phyloP scores from a whole-genome alignment of 2,797 vertebrate genomes.

The Rhinatrema bivittatum region DNA sequence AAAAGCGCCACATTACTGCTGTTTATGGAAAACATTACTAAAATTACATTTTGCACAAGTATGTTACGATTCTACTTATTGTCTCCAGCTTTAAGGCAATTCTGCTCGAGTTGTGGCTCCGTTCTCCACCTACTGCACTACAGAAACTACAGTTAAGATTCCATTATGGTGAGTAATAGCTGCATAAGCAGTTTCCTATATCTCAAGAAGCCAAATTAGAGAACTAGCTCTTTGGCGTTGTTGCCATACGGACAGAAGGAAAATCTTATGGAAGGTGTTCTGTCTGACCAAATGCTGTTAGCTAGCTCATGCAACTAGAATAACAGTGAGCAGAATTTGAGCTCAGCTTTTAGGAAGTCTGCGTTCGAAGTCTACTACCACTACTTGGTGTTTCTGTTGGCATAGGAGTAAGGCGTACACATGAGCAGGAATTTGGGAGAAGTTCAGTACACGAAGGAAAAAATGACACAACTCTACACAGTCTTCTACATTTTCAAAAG shows the following conservation, averaged over 20 bases:
- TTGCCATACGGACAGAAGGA: constrained; percentile 1
- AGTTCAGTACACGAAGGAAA: no score
- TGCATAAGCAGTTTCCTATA: constrained; percentile 8
- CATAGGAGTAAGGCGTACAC: no score
- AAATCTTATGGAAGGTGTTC: constrained; percentile 22
- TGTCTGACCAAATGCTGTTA: no score
- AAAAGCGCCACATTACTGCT: constrained; percentile 45
- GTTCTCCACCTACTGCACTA: constrained; percentile 26
- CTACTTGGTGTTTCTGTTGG: no score
- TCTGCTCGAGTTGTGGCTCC: constrained; percentile 20
- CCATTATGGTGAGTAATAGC: constrained; percentile 20
- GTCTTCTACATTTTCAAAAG: no score
- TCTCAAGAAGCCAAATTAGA: constrained; percentile 31
- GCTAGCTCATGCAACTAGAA: no score
- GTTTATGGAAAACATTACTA: constrained; percentile 62
- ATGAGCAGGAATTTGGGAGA: no score
- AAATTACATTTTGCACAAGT: constrained; percentile 57
- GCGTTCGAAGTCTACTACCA: no score
- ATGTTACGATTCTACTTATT: constrained; percentile 43
- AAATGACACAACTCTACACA: no score
- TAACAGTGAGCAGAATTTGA: no score
- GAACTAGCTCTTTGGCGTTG: constrained; percentile 11
- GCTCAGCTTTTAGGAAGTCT: no score
- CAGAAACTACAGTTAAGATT: constrained; percentile 13
- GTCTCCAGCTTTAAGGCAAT: constrained; percentile 40